Conservation (phyloP, 2,797 vertebrate species). For the Synaphobranchus kaupii region DNA sequence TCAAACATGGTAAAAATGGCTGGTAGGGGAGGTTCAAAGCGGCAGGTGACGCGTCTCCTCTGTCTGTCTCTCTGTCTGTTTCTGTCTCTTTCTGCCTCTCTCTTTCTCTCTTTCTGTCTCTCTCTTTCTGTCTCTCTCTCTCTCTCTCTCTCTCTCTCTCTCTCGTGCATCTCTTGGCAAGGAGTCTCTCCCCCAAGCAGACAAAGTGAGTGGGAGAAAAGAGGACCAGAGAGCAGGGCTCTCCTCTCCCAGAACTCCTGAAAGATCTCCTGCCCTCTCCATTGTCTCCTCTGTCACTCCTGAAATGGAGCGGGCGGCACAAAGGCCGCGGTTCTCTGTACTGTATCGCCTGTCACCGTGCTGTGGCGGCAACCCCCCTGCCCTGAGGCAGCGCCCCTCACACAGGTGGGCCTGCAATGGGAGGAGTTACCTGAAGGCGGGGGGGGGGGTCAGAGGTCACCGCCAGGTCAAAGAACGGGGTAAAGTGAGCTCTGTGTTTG, state of each 20-base stretch:
- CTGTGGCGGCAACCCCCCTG: neutral
- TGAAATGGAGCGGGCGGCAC: neutral
- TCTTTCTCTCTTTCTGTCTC: neutral
- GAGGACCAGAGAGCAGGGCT: neutral
- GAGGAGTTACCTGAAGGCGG: neutral
- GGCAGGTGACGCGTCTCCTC: neutral
- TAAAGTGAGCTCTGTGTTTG: slow-evolving; percentile 42
- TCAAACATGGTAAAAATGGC: neutral
- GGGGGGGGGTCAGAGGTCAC: slow-evolving; percentile 21
- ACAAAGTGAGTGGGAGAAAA: neutral
- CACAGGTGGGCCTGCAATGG: slow-evolving; percentile 13
- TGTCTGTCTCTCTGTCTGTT: neutral
- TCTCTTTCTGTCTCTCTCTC: neutral
- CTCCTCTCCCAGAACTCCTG: neutral
- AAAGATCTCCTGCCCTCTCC: neutral
- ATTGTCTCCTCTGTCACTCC: neutral
- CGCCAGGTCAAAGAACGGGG: slow-evolving; percentile 8
- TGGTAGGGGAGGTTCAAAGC: neutral
- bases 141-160: neutral
- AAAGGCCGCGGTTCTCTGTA: neutral
- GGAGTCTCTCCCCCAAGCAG: neutral
- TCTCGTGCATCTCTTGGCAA: neutral
- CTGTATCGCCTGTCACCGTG: slow-evolving; percentile 17
- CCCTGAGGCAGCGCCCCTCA: neutral
- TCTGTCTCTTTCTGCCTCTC: neutral